Percentiles rank a stretch among this genome's conserved stretches.
phyloP scores from a whole-genome alignment of 1,140 invertebrate species.

The Sycobia sp. region DNA sequence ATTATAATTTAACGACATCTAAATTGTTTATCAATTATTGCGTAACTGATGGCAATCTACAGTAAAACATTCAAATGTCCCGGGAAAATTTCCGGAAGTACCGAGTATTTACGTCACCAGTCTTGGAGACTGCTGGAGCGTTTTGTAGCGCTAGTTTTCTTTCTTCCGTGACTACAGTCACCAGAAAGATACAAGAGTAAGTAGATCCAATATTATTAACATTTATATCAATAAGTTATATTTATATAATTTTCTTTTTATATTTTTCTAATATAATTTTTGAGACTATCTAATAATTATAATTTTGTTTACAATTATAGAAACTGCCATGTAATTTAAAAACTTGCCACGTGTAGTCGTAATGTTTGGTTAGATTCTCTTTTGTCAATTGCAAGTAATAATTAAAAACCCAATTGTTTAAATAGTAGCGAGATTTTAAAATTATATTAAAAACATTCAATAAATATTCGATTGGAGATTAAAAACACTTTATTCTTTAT shows the following conservation, averaged over 20 bases:
- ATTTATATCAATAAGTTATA: neutral
- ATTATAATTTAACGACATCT: no score
- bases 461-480: neutral
- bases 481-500: neutral
- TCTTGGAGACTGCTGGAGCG: no score
- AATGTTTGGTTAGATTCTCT: conserved; percentile 1
- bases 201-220: conserved; percentile 21
- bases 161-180: conserved; percentile 40
- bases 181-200: conserved; percentile 42
- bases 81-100: no score
- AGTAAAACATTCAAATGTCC: no score
- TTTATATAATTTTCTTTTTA: neutral
- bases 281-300: conserved; percentile 7
- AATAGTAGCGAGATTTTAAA: no score
- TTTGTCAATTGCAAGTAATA: neutral
- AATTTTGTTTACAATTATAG: neutral
- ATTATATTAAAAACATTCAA: no score
- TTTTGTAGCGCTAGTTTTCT: conserved; percentile 21
- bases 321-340: neutral
- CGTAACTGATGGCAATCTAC: no score
- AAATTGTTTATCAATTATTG: no score
- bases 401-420: neutral
- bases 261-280: neutral
- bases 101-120: no score
- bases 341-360: neutral